Evolutionary conservation across 2,113 vertebrate species (phyloP).

Genomic region (Tenebrosternarchus preto): DNA sequence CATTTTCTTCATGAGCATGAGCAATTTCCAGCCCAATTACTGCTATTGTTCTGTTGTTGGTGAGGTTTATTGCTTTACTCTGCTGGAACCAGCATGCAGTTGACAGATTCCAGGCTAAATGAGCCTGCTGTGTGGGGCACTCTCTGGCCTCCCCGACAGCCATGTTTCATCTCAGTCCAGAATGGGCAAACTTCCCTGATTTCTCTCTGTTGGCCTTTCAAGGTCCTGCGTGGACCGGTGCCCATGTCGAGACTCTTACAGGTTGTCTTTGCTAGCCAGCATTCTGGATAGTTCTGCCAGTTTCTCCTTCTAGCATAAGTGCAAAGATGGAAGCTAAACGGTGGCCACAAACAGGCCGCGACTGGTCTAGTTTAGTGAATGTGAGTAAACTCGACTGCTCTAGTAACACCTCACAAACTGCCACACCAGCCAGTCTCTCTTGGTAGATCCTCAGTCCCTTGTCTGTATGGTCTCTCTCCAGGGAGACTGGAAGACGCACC

Average conservation of each 20-base stretch:
- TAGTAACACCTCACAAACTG: constrained; percentile 49
- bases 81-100: constrained; percentile 28
- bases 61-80: constrained; percentile 27
- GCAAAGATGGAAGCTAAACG: constrained; percentile 31
- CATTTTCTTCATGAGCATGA: not conserved
- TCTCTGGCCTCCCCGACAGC: constrained; percentile 19
- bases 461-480: constrained; percentile 48
- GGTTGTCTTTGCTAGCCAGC: constrained; percentile 10
- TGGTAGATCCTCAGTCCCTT: constrained; percentile 49
- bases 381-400: constrained; percentile 62
- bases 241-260: constrained; percentile 8
- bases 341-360: constrained; percentile 53
- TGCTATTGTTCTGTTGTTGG: constrained; percentile 13
- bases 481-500: constrained; percentile 14
- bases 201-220: not conserved
- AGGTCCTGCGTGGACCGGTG: constrained; percentile 17
- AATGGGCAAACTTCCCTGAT: not conserved
- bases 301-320: not conserved
- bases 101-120: constrained; percentile 25
- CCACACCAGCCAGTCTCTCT: not conserved
- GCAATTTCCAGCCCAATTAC: not conserved
- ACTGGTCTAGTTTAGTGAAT: constrained; percentile 59
- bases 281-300: not conserved
- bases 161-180: constrained; percentile 15
- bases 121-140: not conserved